These are phyloP conservation scores for Urocyon cinereoargenteus DNA, from an alignment of 2,797 vertebrate species.

Conservation along the genomic window DNA sequence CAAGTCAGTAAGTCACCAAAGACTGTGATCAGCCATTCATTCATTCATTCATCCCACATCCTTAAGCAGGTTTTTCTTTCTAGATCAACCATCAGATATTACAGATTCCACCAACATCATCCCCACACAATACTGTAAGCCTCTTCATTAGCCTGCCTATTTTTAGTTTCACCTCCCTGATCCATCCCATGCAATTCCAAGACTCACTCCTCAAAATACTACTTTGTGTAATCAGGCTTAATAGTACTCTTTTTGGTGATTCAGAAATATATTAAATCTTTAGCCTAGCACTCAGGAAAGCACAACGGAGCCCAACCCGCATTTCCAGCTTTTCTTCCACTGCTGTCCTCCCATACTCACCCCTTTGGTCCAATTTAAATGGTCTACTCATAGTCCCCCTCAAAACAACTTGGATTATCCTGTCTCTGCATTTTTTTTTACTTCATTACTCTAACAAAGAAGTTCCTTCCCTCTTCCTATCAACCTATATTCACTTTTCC, in stretches of 20 bases:
- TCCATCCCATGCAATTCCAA: not conserved
- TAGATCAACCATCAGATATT: not conserved
- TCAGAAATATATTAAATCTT: not conserved
- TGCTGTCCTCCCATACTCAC: not conserved
- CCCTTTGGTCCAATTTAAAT: not conserved
- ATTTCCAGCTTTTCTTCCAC: not conserved
- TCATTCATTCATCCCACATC: not conserved
- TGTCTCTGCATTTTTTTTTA: not conserved
- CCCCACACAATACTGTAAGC: not conserved
- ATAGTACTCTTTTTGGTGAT: not conserved
- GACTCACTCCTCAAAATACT: not conserved
- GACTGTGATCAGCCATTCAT: not conserved
- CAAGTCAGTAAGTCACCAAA: not conserved
- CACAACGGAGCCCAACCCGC: not conserved
- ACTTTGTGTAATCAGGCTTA: not conserved
- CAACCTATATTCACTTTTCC: not conserved
- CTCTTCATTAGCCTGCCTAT: not conserved
- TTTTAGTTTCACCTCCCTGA: not conserved
- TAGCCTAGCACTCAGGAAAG: not conserved
- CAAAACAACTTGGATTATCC: not conserved
- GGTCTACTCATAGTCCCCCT: not conserved
- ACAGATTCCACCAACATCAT: constrained; percentile 17
- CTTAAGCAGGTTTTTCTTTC: not conserved
- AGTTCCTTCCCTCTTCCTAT: not conserved
- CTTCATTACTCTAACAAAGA: not conserved